Percentiles rank a stretch among this genome's conserved stretches.
Evolutionary conservation across 2,797 vertebrate species (phyloP).

Genomic region (Tauraco hartlaubi): DNA sequence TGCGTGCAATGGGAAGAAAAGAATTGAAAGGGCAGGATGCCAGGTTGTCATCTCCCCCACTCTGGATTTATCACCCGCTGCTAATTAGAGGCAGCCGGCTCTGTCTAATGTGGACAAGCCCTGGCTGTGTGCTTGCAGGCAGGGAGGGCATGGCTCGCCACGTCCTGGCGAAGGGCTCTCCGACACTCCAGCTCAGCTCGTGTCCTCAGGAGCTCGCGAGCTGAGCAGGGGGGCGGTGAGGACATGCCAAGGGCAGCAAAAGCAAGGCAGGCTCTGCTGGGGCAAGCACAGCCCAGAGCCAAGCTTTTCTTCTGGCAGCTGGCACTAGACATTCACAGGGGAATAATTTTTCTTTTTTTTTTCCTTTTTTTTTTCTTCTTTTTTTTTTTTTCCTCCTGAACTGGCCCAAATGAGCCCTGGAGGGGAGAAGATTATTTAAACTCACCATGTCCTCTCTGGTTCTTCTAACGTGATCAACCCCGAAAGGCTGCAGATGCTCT

Average conservation of each 20-base stretch:
- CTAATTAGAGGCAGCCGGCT: constrained; percentile 41
- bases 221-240: neutral
- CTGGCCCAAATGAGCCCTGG: neutral
- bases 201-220: constrained; percentile 15
- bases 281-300: neutral
- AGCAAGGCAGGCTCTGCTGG: neutral
- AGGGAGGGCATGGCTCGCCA: neutral
- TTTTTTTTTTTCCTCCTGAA: neutral
- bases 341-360: neutral
- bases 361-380: neutral
- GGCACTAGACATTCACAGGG: neutral
- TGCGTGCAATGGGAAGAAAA: neutral
- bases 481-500: neutral
- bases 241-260: neutral
- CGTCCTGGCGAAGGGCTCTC: neutral
- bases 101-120: constrained; percentile 13
- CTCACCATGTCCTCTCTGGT: neutral
- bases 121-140: neutral
- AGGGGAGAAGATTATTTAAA: neutral
- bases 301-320: constrained; percentile 16
- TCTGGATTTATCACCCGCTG: neutral
- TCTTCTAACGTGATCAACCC: neutral
- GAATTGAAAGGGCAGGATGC: neutral
- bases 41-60: constrained; percentile 6
- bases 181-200: neutral